A percentile compares a stretch with the other conserved stretches of the same genome.
Conservation (phyloP, 2,888 invertebrate species). For the Polyommatus iphigenia region DNA sequence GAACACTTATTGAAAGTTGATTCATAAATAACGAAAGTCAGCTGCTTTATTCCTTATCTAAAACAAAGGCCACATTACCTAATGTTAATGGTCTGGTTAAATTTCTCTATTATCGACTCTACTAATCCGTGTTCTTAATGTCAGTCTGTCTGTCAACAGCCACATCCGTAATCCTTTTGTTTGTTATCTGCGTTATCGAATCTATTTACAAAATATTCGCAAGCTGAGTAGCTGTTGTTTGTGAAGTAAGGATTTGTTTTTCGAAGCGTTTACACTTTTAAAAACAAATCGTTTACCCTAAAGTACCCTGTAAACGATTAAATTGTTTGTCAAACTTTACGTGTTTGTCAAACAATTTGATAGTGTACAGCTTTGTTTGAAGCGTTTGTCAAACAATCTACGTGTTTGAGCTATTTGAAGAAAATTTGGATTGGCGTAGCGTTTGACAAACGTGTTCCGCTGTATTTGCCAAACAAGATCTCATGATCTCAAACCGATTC, state of each 20-base stretch:
- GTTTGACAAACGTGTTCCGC: too few relatives aligned
- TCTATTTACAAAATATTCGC: background rate
- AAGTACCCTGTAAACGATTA: too few relatives aligned
- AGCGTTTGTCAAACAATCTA: too few relatives aligned
- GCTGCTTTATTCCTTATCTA: slow-evolving; percentile 14
- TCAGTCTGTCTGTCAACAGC: slow-evolving; percentile 6
- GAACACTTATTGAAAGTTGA: slow-evolving; percentile 17
- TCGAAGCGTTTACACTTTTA: background rate
- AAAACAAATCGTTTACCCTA: too few relatives aligned
- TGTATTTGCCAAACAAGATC: too few relatives aligned
- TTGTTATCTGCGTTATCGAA: background rate
- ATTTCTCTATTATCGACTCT: slow-evolving; percentile 12
- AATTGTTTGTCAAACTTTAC: too few relatives aligned
- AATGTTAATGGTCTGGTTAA: slow-evolving; percentile 17
- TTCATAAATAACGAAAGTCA: slow-evolving; percentile 13
- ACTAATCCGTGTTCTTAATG: slow-evolving; percentile 14
- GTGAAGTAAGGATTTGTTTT: background rate
- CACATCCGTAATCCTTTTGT: background rate
- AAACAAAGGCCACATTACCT: slow-evolving; percentile 21
- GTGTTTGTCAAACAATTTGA: too few relatives aligned
- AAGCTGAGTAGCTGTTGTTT: background rate
- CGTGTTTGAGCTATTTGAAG: too few relatives aligned
- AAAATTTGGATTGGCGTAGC: too few relatives aligned
- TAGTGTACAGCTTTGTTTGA: too few relatives aligned
- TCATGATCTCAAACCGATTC: too few relatives aligned